These are phyloP conservation scores for Poecilia velifera DNA, from an alignment of 2,797 vertebrate species.

Conservation along the genomic window DNA sequence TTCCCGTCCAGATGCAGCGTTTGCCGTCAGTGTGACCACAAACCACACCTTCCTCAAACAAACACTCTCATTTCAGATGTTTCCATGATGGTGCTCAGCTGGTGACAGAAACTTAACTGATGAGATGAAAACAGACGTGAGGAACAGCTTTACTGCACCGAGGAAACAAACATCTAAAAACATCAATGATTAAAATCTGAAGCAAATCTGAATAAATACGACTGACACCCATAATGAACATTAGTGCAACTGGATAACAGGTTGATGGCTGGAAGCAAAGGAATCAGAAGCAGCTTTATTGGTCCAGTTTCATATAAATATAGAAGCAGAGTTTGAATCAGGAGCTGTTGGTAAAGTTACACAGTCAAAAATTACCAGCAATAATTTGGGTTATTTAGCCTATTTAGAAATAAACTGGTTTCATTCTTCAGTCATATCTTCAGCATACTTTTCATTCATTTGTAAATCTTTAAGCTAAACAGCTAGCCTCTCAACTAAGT, in stretches of 20 bases:
- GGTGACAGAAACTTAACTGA: not conserved
- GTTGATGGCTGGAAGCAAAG: not conserved
- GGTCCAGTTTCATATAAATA: not conserved
- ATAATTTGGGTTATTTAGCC: too few relatives aligned
- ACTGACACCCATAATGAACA: not conserved
- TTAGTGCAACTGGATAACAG: not conserved
- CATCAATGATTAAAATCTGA: not conserved
- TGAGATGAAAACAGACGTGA: not conserved
- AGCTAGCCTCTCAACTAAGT: too few relatives aligned
- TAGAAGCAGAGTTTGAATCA: not conserved
- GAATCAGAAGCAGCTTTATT: not conserved
- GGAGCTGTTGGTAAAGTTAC: too few relatives aligned
- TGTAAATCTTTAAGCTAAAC: too few relatives aligned
- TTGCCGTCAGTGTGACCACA: not conserved
- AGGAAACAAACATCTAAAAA: not conserved
- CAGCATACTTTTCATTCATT: too few relatives aligned
- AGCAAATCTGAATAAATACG: not conserved
- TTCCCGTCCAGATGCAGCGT: not conserved
- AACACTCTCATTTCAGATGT: not conserved
- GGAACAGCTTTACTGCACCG: too few relatives aligned
- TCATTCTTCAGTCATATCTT: too few relatives aligned
- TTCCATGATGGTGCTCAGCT: not conserved
- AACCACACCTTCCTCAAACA: not conserved
- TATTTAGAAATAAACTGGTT: too few relatives aligned
- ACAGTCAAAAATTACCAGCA: too few relatives aligned